Evolutionary conservation across 2,113 vertebrate genomes (phyloP), one percentile per base, ranked within the genome.

Genomic region (Loxodonta africana): DNA sequence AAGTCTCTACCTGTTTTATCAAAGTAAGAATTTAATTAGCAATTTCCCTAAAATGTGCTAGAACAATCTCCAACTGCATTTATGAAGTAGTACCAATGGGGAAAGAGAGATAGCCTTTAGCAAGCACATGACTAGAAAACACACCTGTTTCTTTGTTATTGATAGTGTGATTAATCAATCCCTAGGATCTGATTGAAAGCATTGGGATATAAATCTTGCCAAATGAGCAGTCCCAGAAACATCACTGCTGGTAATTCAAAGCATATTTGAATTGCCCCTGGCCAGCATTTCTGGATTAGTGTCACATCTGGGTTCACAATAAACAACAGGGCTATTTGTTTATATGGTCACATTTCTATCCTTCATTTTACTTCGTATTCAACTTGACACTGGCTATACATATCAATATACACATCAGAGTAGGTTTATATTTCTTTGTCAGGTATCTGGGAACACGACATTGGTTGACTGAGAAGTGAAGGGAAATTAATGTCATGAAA

Each of bases 211-310:
- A 98, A 98, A 98, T 98, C 94, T 96, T 93, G 88, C 92, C 4
- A 0, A 94, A 93, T 81, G 78, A 97, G 76, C 82, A 95, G 77
- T 97, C 97, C 96, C 96, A 96, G 91, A 98, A 98, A 97, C 95
- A 98, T 98, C 92, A 84, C 88, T 86, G 97, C 97, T 85, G 90
- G 95, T 96, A 96, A 84, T 97, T 97, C 97, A 98, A 97, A 98
- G 97, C 85, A 62, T 97, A 98, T 97, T 98, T 98, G 90, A 48
- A 41, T 97, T 96, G 97, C 97, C 94, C 94, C 96, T 96, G 96
- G 96, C 97, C 94, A 26, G 67, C 95, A 95, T 97, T 98, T 98
- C 96, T 57, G 21, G 92, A 98, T 98, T 98, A 99, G 91, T 95
- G 97, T 98, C 98, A 97, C 96, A 97, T 78, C 96, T 0, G 6